Evolutionary conservation across 1,140 invertebrate genomes (phyloP), one percentile per base, ranked within the genome.

Genomic region (Drosophila rufa): DNA sequence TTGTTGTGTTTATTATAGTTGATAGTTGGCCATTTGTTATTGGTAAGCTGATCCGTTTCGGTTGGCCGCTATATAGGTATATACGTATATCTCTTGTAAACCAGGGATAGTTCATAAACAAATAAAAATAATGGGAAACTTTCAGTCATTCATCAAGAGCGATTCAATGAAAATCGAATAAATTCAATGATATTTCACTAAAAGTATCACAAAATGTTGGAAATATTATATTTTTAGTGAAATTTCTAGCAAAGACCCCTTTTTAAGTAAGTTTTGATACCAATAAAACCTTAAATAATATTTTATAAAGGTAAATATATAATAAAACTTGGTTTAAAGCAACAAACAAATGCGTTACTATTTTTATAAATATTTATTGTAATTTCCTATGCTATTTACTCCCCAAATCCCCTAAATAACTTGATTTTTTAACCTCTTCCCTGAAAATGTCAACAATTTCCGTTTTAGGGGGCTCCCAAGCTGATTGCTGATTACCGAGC

Each of bases 21-120:
- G 75, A 67, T 79, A 59, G 62, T 47, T 67, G 67, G 62, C 68
- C 76, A 79, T 71, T 79, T 79, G 67, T 79, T 79, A 73, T 67
- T 61, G 75, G 80, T 83, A 82, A 82, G 82, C 66, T 40, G 82
- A 85, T 85, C 84, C 76, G 68, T 56, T 73, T 48, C 58, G 71
- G 43, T 57, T 22, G 59, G 59, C 64, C 60, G 46, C 51, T 58
- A 27, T n/a, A 33, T 12, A 33, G 9, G 33, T 33, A 7, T 22
- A 22, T 5, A 30, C 5, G 6, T 40, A 22, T 33, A 45, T 66
- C 58, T 33, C 11, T 40, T 15, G 38, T 60, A 60, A 65, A 42
- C 38, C 58, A 33, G 50, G 60, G 33, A 57, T 64, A 64, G 60
- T 62, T 12, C 33, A 40, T 17, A 33, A 40, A 4, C 27, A 11